Evolutionary conservation across 2,113 vertebrate species (phyloP), one percentile per base, ranked within the genome.

Genomic region (Microcebus tavaratra): DNA sequence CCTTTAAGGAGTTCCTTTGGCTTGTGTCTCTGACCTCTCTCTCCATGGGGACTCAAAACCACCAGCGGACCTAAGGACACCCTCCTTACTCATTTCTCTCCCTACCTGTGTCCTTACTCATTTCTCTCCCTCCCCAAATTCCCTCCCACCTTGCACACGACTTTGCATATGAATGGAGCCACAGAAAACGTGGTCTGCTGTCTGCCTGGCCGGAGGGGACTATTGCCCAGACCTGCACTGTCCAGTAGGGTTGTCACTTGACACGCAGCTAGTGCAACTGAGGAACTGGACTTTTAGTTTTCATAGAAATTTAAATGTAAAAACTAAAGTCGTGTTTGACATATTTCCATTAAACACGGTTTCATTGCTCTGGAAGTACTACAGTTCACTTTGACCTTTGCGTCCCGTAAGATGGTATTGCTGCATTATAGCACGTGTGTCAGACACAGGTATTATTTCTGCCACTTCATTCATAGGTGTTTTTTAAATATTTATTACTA

Each of bases 261-360:
- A 72, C 39, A 59, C 13, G 39, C 17, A 63, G 70, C 21, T 12
- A 3, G 27, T 36, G 27, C 27, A 23, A 21, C 15, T 8, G 36
- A 87, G 61, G 48, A 78, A 13, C 36, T 57, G 34, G 6, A 14
- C 48, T 81, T 45, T 59, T 85, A 21, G 57, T 68, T 94, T 80
- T 75, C 31, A 36, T 31, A 91, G 59, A 55, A 75, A n/a, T 73
- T 63, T 89, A 29, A 55, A 78, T 88, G 88, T 95, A 70, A 73
- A 92, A 65, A 14, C 3, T 23, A 61, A 81, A 36, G 50, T 42
- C 23, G 12, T 31, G 1, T 39, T 21, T 34, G 42, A 42, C 36
- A 9, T 39, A 63, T 72, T 65, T 15, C 34, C 70, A 3, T 25
- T 27, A 68, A 67, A 67, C 31, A 78, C n/a, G 39, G 17, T 61